These are phyloP conservation scores for Carterocephalus palaemon DNA, from an alignment of 2,888 invertebrate genomes.

Conservation along the genomic window DNA sequence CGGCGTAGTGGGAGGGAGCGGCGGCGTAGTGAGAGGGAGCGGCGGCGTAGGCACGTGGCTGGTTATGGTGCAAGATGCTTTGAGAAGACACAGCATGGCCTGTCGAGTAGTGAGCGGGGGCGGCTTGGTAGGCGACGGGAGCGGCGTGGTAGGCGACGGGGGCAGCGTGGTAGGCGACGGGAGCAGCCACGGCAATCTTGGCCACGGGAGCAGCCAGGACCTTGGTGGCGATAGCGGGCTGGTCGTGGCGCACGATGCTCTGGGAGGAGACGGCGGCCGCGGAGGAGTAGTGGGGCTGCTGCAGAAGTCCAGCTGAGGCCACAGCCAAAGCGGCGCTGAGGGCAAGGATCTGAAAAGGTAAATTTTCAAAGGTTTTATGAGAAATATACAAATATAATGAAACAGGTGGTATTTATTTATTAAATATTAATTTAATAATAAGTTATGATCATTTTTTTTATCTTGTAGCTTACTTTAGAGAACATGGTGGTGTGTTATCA, in stretches of 20 bases:
- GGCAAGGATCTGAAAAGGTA: constrained; percentile 50
- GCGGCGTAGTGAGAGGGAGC: constrained; percentile 37
- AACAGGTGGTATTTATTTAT: neutral
- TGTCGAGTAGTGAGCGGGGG: constrained; percentile 35
- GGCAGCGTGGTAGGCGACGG: constrained; percentile 34
- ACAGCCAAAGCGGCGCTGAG: constrained; percentile 62
- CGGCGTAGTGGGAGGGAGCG: constrained; percentile 40
- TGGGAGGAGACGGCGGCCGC: constrained; percentile 53
- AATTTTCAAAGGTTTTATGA: neutral
- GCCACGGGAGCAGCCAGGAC: constrained; percentile 38
- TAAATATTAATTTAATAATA: neutral
- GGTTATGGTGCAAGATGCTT: constrained; percentile 60
- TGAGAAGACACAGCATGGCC: constrained; percentile 48
- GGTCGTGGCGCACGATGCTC: constrained; percentile 59
- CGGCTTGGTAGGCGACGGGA: constrained; percentile 29
- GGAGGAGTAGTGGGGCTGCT: constrained; percentile 51
- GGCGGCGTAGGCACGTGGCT: constrained; percentile 37
- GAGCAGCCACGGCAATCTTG: constrained; percentile 39
- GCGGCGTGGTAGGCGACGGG: constrained; percentile 40
- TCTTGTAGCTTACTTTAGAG: constrained; percentile 56
- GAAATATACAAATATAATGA: neutral
- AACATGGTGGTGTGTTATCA: constrained; percentile 54
- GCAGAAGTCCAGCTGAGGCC: constrained; percentile 54
- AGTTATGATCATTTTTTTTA: neutral
- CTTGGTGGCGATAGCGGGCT: constrained; percentile 41